Evolutionary conservation across 2,797 vertebrate genomes (phyloP).

Genomic region (Alauda arvensis): DNA sequence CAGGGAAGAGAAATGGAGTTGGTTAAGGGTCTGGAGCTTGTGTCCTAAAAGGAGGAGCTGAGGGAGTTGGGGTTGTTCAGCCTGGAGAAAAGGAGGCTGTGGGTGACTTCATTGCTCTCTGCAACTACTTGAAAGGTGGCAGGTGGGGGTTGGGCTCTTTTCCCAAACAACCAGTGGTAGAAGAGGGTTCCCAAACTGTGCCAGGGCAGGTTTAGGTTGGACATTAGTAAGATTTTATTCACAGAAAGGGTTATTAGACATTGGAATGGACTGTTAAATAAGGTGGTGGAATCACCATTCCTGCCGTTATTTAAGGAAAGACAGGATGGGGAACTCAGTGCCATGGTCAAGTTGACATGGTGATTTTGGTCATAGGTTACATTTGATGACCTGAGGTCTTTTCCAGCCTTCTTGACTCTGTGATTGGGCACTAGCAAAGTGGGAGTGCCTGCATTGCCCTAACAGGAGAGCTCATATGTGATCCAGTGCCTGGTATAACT

Average conservation of each 20-base stretch:
- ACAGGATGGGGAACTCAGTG: neutral
- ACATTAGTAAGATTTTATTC: neutral
- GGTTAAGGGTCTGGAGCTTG: neutral
- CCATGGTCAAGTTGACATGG: neutral
- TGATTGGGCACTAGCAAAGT: neutral
- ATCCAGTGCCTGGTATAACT: neutral
- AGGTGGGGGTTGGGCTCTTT: neutral
- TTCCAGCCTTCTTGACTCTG: neutral
- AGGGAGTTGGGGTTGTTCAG: neutral
- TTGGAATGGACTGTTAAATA: neutral
- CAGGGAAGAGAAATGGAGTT: neutral
- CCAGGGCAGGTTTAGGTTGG: neutral
- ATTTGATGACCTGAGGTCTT: neutral
- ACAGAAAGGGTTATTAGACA: neutral
- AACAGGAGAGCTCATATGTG: neutral
- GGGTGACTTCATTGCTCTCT: neutral
- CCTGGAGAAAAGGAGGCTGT: neutral
- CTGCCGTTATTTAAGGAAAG: neutral
- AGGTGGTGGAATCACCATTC: neutral
- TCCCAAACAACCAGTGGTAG: accelerated
- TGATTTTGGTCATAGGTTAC: neutral
- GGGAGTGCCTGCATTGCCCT: neutral
- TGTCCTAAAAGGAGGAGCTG: no score
- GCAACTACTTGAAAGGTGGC: neutral
- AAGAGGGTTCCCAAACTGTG: neutral